Base-by-base conservation (phyloP, 2,888 invertebrate species). In the Coelopa pilipes region DNA sequence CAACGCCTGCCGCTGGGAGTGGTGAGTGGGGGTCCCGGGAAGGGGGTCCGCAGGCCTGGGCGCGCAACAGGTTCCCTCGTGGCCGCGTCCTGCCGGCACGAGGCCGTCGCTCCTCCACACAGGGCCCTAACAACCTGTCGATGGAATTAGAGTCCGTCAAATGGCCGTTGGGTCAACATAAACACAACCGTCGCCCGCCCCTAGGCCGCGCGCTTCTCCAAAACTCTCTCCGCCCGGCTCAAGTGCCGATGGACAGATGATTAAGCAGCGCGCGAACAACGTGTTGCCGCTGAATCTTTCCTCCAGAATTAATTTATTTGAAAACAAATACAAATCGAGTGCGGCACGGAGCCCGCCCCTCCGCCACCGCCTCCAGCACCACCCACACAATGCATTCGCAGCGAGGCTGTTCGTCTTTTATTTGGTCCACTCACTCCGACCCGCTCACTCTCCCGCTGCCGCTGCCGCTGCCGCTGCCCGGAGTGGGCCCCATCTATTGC, bases 291-390 rank as follows among this genome's bases (percentile, higher is more conserved):
- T 73, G 70, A 73, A 68, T 46, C 53, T 69, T 70, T 62, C 68
- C 59, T 73, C 59, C 57, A 62, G 68, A 21, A 65, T 65, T 65
- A 55, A 70, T 70, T 57, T 66, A 60, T 70, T 65, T 59, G 45
- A 65, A 74, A 74, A 74, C 74, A 66, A 50, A 74, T 45, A 70
- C 69, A 57, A 68, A 57, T 70, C 70, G 70, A 70, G 65, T 65
- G 70, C 74, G 49, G 63, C 62, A 53, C 62, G 60, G 62, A 63
- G 63, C 57, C 66, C 19, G 13, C 21, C 55, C 2, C 15, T 34
- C 45, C 21, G 45, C 50, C 46, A 46, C 21, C 60, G 19, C 45
- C 12, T 13, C 59, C 59, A 34, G 2, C 34, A n/a, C 62, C 50
- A 21, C 34, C 60, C 34, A 53, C 50, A 17, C 21, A n/a, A 50